Base-by-base conservation (phyloP, 2,113 vertebrate genomes). In the Orientallactaga bullata region DNA sequence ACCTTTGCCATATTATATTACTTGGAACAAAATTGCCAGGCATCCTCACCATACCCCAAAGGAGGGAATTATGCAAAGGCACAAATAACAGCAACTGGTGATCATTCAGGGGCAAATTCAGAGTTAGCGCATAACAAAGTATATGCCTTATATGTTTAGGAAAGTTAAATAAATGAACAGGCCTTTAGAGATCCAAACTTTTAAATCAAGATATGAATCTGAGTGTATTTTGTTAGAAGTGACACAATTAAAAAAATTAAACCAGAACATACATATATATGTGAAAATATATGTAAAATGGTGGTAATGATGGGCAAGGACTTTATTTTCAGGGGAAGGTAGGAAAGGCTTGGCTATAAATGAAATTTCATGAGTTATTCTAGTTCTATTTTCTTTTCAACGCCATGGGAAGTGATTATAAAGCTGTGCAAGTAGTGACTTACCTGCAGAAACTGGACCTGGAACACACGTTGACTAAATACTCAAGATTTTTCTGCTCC, bases 111-210 rank as follows among this genome's bases (percentile, higher is more conserved):
- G 2, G 7, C 24, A 12, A n/a, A 63, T 47, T 39, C 71, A 89
- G 61, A 77, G 55, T 81, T 37, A 26, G 35, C 18, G 28, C 79
- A n/a, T 13, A 32, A 39, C 5, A 51, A 80, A 3, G 15, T 30
- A 8, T 73, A 20, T 55, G 2, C n/a, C 3, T 66, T 60, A 66
- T 8, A 2, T 78, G 23, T 58, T 90, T 89, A 77, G 26, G 51
- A 81, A 82, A 90, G 85, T 81, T 80, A 92, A 47, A 26, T 81
- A 39, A 55, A 65, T 78, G 61, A 90, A 76, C 39, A 21, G 83
- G 35, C 17, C 24, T 85, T 84, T 30, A 78, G 74, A 47, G 58
- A 82, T 58, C 3, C 82, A 86, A 9, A n/a, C 4, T 3, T 73
- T 88, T 80, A 73, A 79, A 88, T 87, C 15, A 84, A 90, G 69